Percentiles rank a stretch among this genome's conserved stretches.
These are phyloP conservation scores for Lymantria monacha DNA, from an alignment of 2,888 invertebrate species.

Conservation along the genomic window DNA sequence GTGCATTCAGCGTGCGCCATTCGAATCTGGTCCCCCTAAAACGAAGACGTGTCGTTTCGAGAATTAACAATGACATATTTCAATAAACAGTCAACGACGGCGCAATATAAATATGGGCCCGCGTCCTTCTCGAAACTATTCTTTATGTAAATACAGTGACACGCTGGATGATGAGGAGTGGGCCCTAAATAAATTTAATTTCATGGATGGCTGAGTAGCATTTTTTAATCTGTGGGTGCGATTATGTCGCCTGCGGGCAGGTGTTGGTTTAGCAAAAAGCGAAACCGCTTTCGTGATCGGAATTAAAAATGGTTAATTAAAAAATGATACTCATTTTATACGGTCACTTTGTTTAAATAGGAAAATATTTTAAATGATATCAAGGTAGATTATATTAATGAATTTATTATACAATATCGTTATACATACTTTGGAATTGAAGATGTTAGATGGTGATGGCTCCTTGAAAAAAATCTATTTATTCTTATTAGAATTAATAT, in stretches of 20 bases:
- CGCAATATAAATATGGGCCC: constrained; percentile 73
- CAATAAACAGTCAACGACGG: constrained; percentile 69
- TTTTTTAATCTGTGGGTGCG: constrained; percentile 67
- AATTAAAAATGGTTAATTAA: constrained; percentile 52
- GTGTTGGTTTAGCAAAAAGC: constrained; percentile 49
- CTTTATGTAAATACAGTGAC: constrained; percentile 76
- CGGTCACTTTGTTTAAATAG: no score
- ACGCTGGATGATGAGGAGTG: constrained; percentile 65
- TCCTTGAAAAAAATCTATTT: no score
- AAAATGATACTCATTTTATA: constrained; percentile 23
- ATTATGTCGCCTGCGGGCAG: constrained; percentile 50
- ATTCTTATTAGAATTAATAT: no score
- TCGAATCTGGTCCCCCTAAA: constrained; percentile 58
- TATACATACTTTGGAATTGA: no score
- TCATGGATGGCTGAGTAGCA: constrained; percentile 57
- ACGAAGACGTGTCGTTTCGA: constrained; percentile 58
- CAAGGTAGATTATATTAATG: no score
- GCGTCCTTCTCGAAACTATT: constrained; percentile 73
- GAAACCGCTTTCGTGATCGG: constrained; percentile 49
- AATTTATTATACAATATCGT: no score
- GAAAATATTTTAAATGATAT: no score
- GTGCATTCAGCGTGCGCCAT: constrained; percentile 59
- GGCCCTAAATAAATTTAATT: constrained; percentile 79
- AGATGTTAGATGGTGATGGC: no score
- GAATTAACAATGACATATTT: constrained; percentile 81